phyloP scores from a whole-genome alignment of 2,888 invertebrate genomes.

The Drosophila austrosaltans region DNA sequence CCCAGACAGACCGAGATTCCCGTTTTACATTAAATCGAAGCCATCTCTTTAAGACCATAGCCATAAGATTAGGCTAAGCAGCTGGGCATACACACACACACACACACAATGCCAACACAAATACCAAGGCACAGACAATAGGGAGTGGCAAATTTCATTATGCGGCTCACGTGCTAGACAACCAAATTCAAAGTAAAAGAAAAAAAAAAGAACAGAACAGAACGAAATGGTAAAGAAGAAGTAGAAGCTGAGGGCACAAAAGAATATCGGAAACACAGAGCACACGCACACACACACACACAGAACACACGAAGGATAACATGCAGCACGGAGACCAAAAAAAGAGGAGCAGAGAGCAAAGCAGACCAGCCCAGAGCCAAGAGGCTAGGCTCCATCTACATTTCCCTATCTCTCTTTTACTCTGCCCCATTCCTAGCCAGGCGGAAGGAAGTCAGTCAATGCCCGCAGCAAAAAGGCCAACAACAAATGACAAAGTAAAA shows the following conservation, averaged over 20 bases:
- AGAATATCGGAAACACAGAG: constrained; percentile 74
- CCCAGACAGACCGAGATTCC: constrained; percentile 63
- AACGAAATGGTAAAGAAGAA: constrained; percentile 17
- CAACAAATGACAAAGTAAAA: constrained; percentile 71
- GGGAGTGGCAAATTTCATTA: constrained; percentile 77
- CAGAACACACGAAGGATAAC: not conserved
- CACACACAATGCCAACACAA: constrained; percentile 14
- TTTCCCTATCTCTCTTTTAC: constrained; percentile 11
- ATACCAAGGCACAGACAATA: constrained; percentile 49
- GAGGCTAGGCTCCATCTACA: constrained; percentile 43
- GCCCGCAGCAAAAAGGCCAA: constrained; percentile 74
- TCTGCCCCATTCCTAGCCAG: constrained; percentile 32
- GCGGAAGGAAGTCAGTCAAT: constrained; percentile 76
- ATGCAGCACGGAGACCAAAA: constrained; percentile 20
- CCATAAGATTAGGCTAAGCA: constrained; percentile 76
- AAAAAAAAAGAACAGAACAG: constrained; percentile 49
- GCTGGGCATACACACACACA: constrained; percentile 54
- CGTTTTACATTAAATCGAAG: constrained; percentile 66
- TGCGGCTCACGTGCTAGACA: constrained; percentile 82
- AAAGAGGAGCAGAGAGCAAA: constrained; percentile 20
- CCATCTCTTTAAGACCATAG: constrained; percentile 67
- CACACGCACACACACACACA: constrained; percentile 20
- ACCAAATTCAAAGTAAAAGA: constrained; percentile 79
- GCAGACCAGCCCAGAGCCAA: constrained; percentile 13
- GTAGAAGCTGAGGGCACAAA: constrained; percentile 19